These are phyloP conservation scores for Drosophila hamatofila DNA, from an alignment of 2,888 invertebrate species.

Conservation along the genomic window DNA sequence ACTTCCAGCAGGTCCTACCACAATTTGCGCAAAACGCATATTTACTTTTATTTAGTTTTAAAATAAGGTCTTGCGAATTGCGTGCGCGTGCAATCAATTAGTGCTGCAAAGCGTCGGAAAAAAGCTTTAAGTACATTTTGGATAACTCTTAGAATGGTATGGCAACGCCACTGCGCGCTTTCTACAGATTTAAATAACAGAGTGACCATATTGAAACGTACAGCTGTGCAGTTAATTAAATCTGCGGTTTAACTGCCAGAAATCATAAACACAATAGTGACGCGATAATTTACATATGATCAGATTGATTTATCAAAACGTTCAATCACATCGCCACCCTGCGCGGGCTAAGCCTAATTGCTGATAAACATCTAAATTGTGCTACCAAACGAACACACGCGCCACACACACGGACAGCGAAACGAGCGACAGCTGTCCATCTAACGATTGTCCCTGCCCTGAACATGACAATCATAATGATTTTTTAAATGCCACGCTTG, in stretches of 20 bases:
- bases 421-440: conserved; percentile 61
- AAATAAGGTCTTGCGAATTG: conserved; percentile 10
- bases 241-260: conserved; percentile 31
- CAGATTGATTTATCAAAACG: conserved; percentile 71
- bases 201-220: conserved; percentile 20
- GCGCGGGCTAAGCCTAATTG: conserved; percentile 73
- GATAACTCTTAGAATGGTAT: neutral
- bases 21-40: conserved; percentile 97
- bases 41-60: conserved; percentile 23
- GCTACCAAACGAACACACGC: conserved; percentile 56
- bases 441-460: conserved; percentile 38
- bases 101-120: conserved; percentile 32
- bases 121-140: conserved; percentile 13
- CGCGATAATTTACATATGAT: conserved; percentile 71
- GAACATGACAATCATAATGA: conserved; percentile 70
- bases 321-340: conserved; percentile 62
- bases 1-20: conserved; percentile 98
- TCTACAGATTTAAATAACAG: conserved; percentile 14
- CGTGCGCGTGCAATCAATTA: conserved; percentile 31
- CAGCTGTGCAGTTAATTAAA: conserved; percentile 72
- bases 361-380: conserved; percentile 76
- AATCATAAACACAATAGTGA: conserved; percentile 31
- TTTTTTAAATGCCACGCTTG: conserved; percentile 72
- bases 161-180: conserved; percentile 18
- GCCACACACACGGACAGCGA: conserved; percentile 32